phyloP scores from a whole-genome alignment of 2,888 invertebrate genomes.

The Carterocephalus palaemon region DNA sequence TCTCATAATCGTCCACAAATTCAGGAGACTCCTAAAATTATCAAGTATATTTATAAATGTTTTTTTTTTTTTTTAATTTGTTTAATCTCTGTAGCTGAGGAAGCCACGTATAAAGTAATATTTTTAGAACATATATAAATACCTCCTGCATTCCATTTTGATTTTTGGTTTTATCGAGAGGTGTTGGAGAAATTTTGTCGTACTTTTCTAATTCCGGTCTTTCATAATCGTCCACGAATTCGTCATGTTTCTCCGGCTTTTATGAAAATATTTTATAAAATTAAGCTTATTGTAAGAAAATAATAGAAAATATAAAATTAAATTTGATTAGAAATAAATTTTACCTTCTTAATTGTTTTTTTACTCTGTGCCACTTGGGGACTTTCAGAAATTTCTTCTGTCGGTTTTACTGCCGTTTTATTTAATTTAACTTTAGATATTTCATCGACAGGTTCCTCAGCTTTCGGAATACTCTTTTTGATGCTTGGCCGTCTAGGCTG shows the following conservation, averaged over 20 bases:
- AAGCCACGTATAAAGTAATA: too few relatives aligned
- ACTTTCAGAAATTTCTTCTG: conserved; percentile 58
- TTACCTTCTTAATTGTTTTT: conserved; percentile 64
- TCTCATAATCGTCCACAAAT: conserved; percentile 84
- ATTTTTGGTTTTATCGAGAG: conserved; percentile 62
- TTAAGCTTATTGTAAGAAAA: background rate
- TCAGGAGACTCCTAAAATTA: conserved; percentile 63
- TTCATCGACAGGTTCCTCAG: conserved; percentile 68
- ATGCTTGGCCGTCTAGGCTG: conserved; percentile 59
- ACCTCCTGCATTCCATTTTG: conserved; percentile 70
- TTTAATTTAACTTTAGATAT: conserved; percentile 63
- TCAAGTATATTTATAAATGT: conserved; percentile 12
- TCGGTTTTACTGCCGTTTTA: conserved; percentile 58
- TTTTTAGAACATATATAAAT: too few relatives aligned
- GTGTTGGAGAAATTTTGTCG: conserved; percentile 76
- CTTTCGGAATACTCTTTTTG: conserved; percentile 64
- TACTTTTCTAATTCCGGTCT: conserved; percentile 85
- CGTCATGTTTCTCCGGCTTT: conserved; percentile 70
- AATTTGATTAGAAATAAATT: background rate
- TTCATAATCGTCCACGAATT: conserved; percentile 85
- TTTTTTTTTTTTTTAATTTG: too few relatives aligned
- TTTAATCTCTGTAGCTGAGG: too few relatives aligned
- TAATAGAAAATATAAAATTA: background rate
- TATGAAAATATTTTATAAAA: conserved; percentile 18
- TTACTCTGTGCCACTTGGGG: conserved; percentile 63